These are phyloP conservation scores for Gasteruption jaculator DNA, from an alignment of 2,888 invertebrate genomes.

Conservation along the genomic window DNA sequence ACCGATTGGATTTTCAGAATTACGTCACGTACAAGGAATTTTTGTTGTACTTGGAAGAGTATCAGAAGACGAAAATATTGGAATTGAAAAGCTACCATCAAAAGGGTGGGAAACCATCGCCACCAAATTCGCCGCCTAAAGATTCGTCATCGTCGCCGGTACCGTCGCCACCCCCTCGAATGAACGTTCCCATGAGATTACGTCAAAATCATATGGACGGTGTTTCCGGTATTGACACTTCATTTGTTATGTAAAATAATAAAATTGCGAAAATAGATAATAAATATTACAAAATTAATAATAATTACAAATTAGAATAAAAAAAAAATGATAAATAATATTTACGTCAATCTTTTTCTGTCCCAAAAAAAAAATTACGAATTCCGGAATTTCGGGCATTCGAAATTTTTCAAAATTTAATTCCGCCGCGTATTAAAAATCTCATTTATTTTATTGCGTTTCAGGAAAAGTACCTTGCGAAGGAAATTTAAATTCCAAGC, in stretches of 20 bases:
- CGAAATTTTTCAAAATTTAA: no score
- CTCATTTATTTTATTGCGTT: no score
- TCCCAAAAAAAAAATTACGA: no score
- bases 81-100: no score
- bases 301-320: no score
- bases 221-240: conserved; percentile 24
- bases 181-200: no score
- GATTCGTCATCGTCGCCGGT: conserved; percentile 19
- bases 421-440: no score
- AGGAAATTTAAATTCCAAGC: conserved; percentile 16
- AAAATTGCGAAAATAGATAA: neutral
- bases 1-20: conserved; percentile 50
- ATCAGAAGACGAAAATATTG: conserved; percentile 53
- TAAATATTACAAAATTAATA: neutral
- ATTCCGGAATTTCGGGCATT: no score
- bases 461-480: conserved; percentile 6
- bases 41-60: conserved; percentile 63
- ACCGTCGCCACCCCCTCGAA: conserved; percentile 15
- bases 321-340: no score
- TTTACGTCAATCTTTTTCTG: no score
- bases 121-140: conserved; percentile 29
- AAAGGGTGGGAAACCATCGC: conserved; percentile 29
- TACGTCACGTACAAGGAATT: conserved; percentile 70
- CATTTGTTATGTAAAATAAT: neutral
- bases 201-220: conserved; percentile 14